These are phyloP conservation scores for Sturnira hondurensis DNA, from an alignment of 2,113 vertebrate species.

Conservation along the genomic window DNA sequence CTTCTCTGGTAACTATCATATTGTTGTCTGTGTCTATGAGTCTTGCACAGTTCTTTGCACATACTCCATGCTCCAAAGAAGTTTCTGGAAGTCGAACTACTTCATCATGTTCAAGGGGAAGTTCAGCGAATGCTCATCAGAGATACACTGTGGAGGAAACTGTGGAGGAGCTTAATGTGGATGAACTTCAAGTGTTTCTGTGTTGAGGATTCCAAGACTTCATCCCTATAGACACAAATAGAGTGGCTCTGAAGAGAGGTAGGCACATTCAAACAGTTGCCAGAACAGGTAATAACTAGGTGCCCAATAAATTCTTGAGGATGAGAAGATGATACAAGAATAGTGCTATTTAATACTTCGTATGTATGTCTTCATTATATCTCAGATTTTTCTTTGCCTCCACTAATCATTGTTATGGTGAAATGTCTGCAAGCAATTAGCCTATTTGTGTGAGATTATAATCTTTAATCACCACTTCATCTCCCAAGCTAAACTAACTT, in stretches of 20 bases:
- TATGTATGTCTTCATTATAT: neutral
- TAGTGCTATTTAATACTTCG: neutral
- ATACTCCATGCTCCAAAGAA: neutral
- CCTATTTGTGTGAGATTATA: neutral
- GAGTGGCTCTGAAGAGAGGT: neutral
- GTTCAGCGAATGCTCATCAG: neutral
- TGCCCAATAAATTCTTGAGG: neutral
- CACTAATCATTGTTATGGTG: neutral
- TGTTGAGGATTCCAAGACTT: neutral
- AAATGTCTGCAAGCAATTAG: neutral
- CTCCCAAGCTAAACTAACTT: neutral
- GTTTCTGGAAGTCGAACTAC: neutral
- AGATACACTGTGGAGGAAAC: neutral
- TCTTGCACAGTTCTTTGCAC: neutral
- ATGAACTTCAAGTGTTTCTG: neutral
- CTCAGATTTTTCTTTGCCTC: neutral
- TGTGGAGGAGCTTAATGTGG: neutral
- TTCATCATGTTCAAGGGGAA: neutral
- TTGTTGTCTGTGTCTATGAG: neutral
- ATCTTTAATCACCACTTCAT: neutral
- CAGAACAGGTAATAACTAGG: neutral
- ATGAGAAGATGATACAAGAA: neutral
- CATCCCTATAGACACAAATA: neutral
- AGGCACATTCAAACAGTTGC: neutral
- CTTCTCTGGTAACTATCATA: neutral